Evolutionary conservation across 2,113 vertebrate species (phyloP).

Genomic region (Callorhinus ursinus): DNA sequence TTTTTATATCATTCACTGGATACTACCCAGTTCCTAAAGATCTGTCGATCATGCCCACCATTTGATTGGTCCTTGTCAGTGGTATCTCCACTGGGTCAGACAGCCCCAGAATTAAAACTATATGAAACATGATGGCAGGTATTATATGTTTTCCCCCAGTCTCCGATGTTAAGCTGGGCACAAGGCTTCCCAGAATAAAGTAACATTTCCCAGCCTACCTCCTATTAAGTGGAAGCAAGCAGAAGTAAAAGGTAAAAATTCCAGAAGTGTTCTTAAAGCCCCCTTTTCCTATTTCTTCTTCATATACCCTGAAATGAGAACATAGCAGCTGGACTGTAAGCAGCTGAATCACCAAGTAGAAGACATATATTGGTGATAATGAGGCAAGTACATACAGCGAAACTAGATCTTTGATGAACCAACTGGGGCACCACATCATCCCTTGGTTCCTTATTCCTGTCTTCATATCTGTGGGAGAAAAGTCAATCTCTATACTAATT

Average conservation of each 20-base stretch:
- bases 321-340: not conserved
- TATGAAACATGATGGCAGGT: not conserved
- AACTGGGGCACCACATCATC: accelerated
- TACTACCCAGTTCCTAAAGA: not conserved
- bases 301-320: not conserved
- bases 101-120: not conserved
- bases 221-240: not conserved
- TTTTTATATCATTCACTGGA: not conserved
- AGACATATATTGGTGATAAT: not conserved
- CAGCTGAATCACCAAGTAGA: not conserved
- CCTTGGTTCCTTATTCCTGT: not conserved
- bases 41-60: not conserved
- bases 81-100: not conserved
- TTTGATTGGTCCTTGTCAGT: not conserved
- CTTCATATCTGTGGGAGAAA: conserved; percentile 11
- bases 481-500: not conserved
- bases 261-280: not conserved
- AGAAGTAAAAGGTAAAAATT: not conserved
- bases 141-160: not conserved
- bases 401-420: not conserved
- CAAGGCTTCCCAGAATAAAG: not conserved
- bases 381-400: not conserved
- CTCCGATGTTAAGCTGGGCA: not conserved
- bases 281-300: not conserved
- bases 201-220: not conserved